These are phyloP conservation scores for Drosophila pandora DNA, from an alignment of 1,140 invertebrate genomes.

Conservation along the genomic window DNA sequence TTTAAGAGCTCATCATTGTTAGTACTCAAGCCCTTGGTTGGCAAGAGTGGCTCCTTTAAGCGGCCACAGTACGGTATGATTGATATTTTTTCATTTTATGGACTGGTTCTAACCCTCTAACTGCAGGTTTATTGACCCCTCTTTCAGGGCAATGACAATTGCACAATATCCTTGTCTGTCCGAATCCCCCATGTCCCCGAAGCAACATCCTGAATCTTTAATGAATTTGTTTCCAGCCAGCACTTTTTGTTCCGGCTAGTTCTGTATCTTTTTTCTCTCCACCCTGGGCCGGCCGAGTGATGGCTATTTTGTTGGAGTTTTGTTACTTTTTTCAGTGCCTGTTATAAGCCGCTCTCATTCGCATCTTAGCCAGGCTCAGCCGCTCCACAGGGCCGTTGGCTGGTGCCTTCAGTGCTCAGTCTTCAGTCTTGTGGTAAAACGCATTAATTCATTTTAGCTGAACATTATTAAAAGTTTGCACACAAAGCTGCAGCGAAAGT, in stretches of 20 bases:
- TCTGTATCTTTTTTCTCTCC: conserved; percentile 9
- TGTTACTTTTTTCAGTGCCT: conserved; percentile 11
- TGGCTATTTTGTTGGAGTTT: conserved; percentile 19
- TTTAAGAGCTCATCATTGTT: conserved; percentile 40
- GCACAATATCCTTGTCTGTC: conserved; percentile 11
- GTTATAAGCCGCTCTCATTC: conserved; percentile 44
- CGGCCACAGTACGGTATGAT: conserved; percentile 42
- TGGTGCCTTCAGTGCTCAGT: conserved; percentile 2
- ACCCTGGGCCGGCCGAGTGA: not conserved
- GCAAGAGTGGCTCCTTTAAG: not conserved
- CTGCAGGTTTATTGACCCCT: conserved; percentile 35
- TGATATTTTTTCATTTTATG: conserved; percentile 3
- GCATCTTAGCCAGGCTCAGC: conserved; percentile 28
- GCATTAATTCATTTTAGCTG: conserved; percentile 77
- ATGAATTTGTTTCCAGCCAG: conserved; percentile 66
- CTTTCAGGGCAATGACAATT: conserved; percentile 26
- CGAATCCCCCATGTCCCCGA: conserved; percentile 21
- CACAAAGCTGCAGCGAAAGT: conserved; percentile 73
- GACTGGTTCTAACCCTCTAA: conserved; percentile 1
- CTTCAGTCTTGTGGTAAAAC: conserved; percentile 50
- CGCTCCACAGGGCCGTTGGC: not conserved
- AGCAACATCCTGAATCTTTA: conserved; percentile 63
- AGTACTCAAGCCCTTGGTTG: not conserved
- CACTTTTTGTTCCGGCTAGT: conserved; percentile 39
- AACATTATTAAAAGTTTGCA: conserved; percentile 78